phyloP scores from a whole-genome alignment of 64 coral and sea anemone genomes.

The Montipora capricornis region DNA sequence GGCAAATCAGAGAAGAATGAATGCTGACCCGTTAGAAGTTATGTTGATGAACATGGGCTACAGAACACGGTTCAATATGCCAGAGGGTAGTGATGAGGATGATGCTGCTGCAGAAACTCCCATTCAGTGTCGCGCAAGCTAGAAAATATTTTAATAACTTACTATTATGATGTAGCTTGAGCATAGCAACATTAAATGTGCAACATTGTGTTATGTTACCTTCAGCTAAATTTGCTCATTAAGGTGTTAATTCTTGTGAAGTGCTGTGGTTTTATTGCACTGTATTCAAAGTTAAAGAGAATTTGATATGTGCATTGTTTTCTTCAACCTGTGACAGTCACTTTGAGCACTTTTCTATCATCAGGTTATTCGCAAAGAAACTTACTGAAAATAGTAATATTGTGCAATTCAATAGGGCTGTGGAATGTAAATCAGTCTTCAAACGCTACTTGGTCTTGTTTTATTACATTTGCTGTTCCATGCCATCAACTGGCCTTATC shows the following conservation, averaged over 20 bases:
- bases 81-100: slow-evolving; percentile 83
- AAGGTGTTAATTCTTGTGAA: not conserved
- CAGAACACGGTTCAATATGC: slow-evolving; percentile 74
- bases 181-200: not conserved
- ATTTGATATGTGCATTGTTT: not conserved
- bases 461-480: not conserved
- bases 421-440: not conserved
- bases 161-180: not conserved
- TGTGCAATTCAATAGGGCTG: too few relatives aligned
- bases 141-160: not conserved
- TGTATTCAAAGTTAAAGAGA: not conserved
- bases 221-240: not conserved
- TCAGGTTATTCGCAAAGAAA: not conserved
- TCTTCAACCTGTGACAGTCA: not conserved
- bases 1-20: slow-evolving; percentile 99
- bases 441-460: not conserved
- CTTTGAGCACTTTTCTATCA: not conserved
- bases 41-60: slow-evolving; percentile 99
- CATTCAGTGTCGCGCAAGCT: slow-evolving; percentile 77
- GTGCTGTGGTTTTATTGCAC: not conserved
- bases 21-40: slow-evolving; percentile 95
- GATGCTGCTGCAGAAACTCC: slow-evolving; percentile 63
- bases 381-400: not conserved
- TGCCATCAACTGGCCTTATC: not conserved
- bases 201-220: not conserved